A percentile compares a stretch with the other conserved stretches of the same genome.
These are phyloP conservation scores for Rugalucina vietnamica DNA, from an alignment of 2,888 invertebrate genomes.

Conservation along the genomic window DNA sequence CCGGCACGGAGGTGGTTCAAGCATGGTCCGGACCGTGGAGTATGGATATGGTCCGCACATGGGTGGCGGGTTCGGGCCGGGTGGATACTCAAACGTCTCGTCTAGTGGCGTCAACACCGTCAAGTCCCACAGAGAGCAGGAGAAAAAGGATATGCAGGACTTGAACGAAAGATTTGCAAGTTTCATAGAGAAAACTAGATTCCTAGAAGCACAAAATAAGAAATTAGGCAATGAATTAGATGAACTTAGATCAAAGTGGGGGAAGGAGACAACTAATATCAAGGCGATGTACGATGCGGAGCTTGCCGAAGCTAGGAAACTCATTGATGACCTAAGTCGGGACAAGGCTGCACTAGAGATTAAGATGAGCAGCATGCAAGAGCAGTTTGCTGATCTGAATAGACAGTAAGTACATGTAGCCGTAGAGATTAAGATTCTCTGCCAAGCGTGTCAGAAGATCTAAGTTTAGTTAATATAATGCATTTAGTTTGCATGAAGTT, in stretches of 20 bases:
- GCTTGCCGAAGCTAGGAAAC: conserved; percentile 84
- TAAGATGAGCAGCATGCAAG: conserved; percentile 83
- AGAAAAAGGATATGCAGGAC: conserved; percentile 86
- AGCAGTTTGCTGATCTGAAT: conserved; percentile 83
- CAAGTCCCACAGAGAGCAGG: conserved; percentile 84
- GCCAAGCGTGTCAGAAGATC: no score
- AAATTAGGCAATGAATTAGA: conserved; percentile 82
- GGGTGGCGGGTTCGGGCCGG: conserved; percentile 64
- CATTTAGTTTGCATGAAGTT: no score
- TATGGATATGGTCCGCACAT: conserved; percentile 62
- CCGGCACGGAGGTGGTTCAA: conserved; percentile 57
- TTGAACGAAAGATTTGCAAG: conserved; percentile 85
- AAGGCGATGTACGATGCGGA: conserved; percentile 85
- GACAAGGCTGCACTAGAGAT: conserved; percentile 85
- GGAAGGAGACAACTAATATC: conserved; percentile 81
- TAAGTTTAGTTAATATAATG: no score
- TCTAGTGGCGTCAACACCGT: conserved; percentile 82
- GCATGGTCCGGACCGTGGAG: conserved; percentile 69
- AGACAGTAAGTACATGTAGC: conserved; percentile 74
- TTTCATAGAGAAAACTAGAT: conserved; percentile 85
- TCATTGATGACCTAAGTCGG: conserved; percentile 85
- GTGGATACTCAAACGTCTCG: conserved; percentile 76
- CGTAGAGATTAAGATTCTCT: no score
- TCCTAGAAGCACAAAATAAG: conserved; percentile 84
- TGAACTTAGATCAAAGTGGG: conserved; percentile 81